These are phyloP conservation scores for Aegithalos caudatus DNA, from an alignment of 2,113 vertebrate genomes.

Conservation along the genomic window DNA sequence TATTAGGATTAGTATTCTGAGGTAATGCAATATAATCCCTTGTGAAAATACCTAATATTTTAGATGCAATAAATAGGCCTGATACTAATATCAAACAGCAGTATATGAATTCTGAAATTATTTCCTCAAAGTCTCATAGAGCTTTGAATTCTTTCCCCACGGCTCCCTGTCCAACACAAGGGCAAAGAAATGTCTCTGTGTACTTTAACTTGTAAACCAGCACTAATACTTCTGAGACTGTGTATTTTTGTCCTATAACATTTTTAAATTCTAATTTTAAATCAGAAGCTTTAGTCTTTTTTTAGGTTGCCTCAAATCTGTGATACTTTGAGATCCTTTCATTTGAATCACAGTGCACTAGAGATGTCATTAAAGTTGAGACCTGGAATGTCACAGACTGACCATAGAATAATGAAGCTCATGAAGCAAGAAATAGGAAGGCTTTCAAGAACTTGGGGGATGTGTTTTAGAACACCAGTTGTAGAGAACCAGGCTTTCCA, in stretches of 20 bases:
- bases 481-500: background rate
- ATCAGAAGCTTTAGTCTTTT: background rate
- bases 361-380: background rate
- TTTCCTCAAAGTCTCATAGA: background rate
- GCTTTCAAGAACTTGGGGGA: background rate
- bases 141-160: background rate
- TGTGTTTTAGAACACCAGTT: background rate
- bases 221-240: background rate
- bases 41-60: slow-evolving; percentile 51
- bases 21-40: slow-evolving; percentile 46
- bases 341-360: background rate
- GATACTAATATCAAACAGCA: background rate
- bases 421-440: background rate
- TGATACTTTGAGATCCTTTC: background rate
- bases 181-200: background rate
- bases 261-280: background rate
- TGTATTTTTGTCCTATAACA: background rate
- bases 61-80: slow-evolving; percentile 10
- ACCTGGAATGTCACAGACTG: background rate
- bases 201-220: background rate
- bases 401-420: background rate
- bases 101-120: background rate
- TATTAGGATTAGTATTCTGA: slow-evolving; percentile 52
- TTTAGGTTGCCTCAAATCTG: background rate
- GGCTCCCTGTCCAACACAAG: background rate